Conservation (phyloP, 2,888 invertebrate species). For the Reticulitermes lucifugus region DNA sequence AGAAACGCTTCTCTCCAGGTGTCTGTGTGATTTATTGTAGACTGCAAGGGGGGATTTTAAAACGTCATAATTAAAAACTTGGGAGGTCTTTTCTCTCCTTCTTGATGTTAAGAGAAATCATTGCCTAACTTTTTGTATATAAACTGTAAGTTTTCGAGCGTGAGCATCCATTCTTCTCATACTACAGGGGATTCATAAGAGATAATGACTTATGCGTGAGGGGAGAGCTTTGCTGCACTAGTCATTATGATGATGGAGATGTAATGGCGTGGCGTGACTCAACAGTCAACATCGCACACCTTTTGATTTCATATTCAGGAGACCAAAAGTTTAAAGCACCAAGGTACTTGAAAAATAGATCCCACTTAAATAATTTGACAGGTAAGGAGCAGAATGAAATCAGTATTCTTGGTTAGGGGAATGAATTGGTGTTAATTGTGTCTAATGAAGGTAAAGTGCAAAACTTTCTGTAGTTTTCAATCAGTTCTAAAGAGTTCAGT, state of each 20-base stretch:
- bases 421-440: too few relatives aligned
- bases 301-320: too few relatives aligned
- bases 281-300: neutral
- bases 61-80: neutral
- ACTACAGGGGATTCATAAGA: too few relatives aligned
- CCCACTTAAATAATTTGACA: too few relatives aligned
- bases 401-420: too few relatives aligned
- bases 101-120: neutral
- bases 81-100: neutral
- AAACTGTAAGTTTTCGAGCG: neutral
- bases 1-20: neutral
- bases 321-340: too few relatives aligned
- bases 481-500: too few relatives aligned
- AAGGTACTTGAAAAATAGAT: too few relatives aligned
- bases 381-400: too few relatives aligned
- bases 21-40: neutral
- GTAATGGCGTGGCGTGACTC: neutral
- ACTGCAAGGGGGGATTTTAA: neutral
- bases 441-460: too few relatives aligned
- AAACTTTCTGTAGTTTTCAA: too few relatives aligned
- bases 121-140: neutral
- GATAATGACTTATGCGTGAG: neutral
- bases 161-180: neutral
- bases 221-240: neutral
- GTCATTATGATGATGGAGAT: neutral